Base-by-base conservation (phyloP, 2,888 invertebrate species). In the Fragum whitleyi region DNA sequence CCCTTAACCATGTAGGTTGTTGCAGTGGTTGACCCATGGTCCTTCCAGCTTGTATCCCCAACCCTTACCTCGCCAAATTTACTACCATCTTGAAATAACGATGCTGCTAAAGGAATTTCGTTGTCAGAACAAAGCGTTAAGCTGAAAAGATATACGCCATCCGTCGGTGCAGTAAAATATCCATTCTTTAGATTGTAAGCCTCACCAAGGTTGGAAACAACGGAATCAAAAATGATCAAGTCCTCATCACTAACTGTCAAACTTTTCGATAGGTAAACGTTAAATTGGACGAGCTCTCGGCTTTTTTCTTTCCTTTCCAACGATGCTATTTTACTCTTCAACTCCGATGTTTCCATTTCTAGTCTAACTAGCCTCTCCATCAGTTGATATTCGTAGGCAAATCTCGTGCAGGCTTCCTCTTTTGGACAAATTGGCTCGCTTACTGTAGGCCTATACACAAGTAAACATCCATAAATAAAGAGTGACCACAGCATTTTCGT, bases 321-420 rank as follows among this genome's bases (percentile, higher is more conserved):
- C 14, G 19, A 2, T 9, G 47, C 16, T 36, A 36, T n/a, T 14
- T 16, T 14, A 19, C 14, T n/a, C 16, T 47, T n/a, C 47, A 47
- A 47, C 14, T n/a, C n/a, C 2, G 47, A 14, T 57, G 3, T 57
- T n/a, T 57, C 57, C 57, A 57, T 57, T 21, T 57, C 57, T 2
- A 57, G 23, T 9, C 26, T n/a, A 23, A 57, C 14, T 23, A 57
- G 57, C 9, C 57, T 11, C 28, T 57, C 21, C 23, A 57, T 21
- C 9, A 57, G 23, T 23, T 57, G 57, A 28, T 57, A 57, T n/a
- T 57, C 57, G 57, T 57, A 57, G 11, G 57, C 23, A 23, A 57
- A 57, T 28, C 57, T 57, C 28, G 57, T 57, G 57, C 57, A 57
- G n/a, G 57, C 57, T 23, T 57, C 21, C 14, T 23, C 57, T 2